Conservation (phyloP, 2,797 vertebrate species). For the Hypotaenidia okinawae region DNA sequence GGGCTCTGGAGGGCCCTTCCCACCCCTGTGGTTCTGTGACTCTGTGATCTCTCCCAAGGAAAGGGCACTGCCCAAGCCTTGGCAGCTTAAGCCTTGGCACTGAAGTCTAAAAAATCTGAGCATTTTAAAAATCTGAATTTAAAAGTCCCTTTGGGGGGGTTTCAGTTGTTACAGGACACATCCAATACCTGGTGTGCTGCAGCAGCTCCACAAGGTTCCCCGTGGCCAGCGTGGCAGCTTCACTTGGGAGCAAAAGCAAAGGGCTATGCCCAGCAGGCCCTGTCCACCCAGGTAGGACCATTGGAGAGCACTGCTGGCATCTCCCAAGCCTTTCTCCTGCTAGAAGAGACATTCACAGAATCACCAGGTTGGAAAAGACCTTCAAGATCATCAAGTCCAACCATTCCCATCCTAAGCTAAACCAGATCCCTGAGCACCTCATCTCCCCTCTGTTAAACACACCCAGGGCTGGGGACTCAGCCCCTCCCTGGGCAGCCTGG, state of each 20-base stretch:
- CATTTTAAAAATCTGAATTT: background rate
- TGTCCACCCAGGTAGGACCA: background rate
- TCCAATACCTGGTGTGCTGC: background rate
- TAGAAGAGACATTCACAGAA: background rate
- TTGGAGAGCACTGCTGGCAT: background rate
- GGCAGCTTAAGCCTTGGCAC: background rate
- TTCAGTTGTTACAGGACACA: background rate
- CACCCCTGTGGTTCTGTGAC: no score
- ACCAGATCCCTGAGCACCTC: no score
- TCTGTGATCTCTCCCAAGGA: background rate
- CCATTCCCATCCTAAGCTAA: no score
- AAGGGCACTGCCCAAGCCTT: background rate
- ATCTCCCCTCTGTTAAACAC: no score
- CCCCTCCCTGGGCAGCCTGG: no score
- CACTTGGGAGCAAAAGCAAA: background rate
- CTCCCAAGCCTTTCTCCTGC: background rate
- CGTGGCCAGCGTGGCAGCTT: rapidly evolving
- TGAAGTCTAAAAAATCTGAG: background rate
- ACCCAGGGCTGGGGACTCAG: no score
- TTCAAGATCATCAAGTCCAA: no score
- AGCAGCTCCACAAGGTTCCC: background rate
- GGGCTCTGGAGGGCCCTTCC: no score
- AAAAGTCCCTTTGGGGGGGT: background rate
- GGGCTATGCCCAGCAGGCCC: background rate
- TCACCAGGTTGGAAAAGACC: no score